These are phyloP conservation scores for Threskiornis aethiopicus DNA, from an alignment of 2,797 vertebrate genomes.

Conservation along the genomic window DNA sequence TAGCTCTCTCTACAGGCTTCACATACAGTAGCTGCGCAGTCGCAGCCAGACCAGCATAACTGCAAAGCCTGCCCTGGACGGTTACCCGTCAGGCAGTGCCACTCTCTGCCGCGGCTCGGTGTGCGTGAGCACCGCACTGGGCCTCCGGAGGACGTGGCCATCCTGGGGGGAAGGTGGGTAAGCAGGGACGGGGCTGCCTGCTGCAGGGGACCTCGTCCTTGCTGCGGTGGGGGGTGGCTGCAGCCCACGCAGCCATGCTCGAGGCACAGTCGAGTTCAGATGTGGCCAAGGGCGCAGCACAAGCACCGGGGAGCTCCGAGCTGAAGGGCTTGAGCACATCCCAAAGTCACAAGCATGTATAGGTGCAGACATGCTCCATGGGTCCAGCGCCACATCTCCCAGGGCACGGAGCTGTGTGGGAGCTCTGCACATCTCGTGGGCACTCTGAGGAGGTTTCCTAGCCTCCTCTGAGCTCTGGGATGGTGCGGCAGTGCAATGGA, in stretches of 20 bases:
- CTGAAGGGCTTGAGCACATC: fast-evolving
- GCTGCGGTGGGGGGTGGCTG: not conserved
- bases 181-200: fast-evolving
- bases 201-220: not conserved
- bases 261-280: fast-evolving
- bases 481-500: fast-evolving
- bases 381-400: not conserved
- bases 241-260: fast-evolving
- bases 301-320: fast-evolving
- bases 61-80: not conserved
- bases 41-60: not conserved
- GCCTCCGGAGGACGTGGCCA: fast-evolving
- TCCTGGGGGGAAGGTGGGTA: too few species aligned
- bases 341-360: fast-evolving
- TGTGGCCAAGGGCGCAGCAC: fast-evolving
- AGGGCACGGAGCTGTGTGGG: fast-evolving
- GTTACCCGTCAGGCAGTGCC: not conserved
- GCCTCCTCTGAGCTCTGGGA: not conserved
- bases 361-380: fast-evolving
- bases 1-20: constrained; percentile 64
- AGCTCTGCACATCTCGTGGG: fast-evolving
- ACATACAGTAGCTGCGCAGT: not conserved
- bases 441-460: fast-evolving
- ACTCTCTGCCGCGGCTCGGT: fast-evolving
- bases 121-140: fast-evolving